Base-by-base conservation (phyloP, 2,113 vertebrate species). In the Nansenia antarctica region DNA sequence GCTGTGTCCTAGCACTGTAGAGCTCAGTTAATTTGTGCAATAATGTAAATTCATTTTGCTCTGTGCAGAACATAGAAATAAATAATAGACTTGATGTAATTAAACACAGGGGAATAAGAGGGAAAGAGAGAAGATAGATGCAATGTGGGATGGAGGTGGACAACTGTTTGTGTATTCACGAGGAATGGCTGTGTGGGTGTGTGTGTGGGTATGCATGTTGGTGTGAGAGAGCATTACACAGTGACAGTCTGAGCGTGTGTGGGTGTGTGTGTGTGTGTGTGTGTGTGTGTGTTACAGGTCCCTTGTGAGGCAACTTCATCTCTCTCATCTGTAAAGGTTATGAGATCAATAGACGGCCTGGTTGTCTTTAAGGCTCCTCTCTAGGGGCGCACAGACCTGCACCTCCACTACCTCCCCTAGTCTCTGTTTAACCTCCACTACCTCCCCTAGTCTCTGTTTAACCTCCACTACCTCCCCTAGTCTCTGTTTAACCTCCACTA, bases 21-120 rank as follows among this genome's bases (percentile, higher is more conserved):
- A n/a, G n/a, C n/a, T 73, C 53, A 73, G 78, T 81, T 81, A 77
- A 81, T 81, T 78, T 60, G 20, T 7, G 7, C 67, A 82, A 79
- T 27, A 3, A 67, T 69, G n/a, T 12, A 73, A 81, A 84, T 84
- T 20, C 66, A 78, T 77, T 70, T 15, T 34, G 61, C 55, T 61
- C 6, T 52, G 68, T 77, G 42, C 34, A 72, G 68, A 42, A 39
- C 65, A 69, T 69, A 68, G 42, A 31, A 81, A 77, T 62, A 73
- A 5, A 81, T 67, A 5, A 81, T 67, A 67, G 49, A 18, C 54
- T 6, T 62, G 5, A 39, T n/a, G 5, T 80, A 84, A 82, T 82
- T 72, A 84, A 81, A 78, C 78, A 71, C 57, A 2, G 0, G 73
- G 67, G 77, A 61, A 74, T 70, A 74, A 12, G 5, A 49, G 30